These are phyloP conservation scores for Ariolimax columbianus DNA, from an alignment of 2,888 invertebrate genomes.

Conservation along the genomic window DNA sequence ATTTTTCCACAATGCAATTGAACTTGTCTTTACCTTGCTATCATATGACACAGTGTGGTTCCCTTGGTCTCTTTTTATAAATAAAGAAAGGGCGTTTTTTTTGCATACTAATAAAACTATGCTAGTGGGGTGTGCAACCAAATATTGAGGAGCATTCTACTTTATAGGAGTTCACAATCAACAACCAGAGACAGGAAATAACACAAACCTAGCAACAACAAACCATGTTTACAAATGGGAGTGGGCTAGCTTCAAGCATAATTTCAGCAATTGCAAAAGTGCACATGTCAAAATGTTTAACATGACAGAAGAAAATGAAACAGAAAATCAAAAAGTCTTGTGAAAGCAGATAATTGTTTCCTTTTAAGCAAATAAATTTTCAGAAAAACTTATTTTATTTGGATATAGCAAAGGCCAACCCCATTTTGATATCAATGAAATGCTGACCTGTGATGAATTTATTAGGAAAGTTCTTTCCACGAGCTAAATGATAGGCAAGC, in stretches of 20 bases:
- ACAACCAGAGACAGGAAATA: background rate
- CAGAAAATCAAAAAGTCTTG: background rate
- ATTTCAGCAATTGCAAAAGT: background rate
- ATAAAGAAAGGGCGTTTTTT: no score
- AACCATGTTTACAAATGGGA: background rate
- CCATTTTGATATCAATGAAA: constrained; percentile 13
- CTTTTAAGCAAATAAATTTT: background rate
- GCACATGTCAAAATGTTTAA: background rate
- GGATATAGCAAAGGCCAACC: constrained; percentile 15
- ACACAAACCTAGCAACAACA: background rate
- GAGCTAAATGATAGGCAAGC: constrained; percentile 25
- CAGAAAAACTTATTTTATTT: background rate
- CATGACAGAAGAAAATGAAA: background rate
- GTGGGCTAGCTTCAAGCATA: background rate
- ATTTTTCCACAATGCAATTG: no score
- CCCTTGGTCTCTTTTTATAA: no score
- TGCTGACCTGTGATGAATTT: constrained; percentile 17
- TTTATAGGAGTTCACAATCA: no score
- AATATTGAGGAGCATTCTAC: no score
- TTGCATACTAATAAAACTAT: no score
- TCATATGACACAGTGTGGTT: no score
- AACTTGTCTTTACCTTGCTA: no score
- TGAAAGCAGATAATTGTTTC: background rate
- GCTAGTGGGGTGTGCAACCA: no score
- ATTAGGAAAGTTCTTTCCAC: constrained; percentile 16